Conservation (phyloP, 2,113 vertebrate genomes). For the Heteronetta atricapilla region DNA sequence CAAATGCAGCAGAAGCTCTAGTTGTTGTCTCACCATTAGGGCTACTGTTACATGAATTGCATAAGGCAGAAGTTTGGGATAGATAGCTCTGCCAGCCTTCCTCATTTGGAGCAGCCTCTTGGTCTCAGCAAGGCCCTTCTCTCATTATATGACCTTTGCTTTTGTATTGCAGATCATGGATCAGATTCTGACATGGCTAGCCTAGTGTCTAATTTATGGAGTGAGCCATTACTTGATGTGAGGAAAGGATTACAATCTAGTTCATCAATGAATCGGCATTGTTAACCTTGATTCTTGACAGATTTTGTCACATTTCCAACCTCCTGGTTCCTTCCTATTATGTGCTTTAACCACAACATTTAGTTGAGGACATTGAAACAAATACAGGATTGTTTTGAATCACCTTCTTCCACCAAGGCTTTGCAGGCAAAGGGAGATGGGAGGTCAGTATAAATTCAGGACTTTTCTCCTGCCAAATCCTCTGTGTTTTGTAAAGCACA, state of each 20-base stretch:
- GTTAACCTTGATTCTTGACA: neutral
- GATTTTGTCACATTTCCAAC: neutral
- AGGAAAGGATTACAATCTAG: neutral
- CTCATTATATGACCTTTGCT: neutral
- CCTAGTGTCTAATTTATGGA: neutral
- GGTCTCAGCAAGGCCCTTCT: neutral
- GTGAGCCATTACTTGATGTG: neutral
- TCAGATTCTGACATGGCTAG: neutral
- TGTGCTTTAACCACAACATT: neutral
- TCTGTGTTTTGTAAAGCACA: accelerated
- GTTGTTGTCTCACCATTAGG: neutral
- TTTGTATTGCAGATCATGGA: neutral
- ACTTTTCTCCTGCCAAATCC: neutral
- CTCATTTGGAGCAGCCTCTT: neutral
- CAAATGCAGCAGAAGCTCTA: neutral
- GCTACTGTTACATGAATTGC: neutral
- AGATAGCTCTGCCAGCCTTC: neutral
- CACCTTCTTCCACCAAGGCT: neutral
- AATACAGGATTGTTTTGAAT: neutral
- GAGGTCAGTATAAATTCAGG: neutral
- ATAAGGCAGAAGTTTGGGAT: neutral
- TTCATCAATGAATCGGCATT: neutral
- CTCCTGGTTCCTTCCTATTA: neutral
- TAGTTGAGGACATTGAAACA: neutral
- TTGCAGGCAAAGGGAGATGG: neutral